A percentile compares a stretch with the other conserved stretches of the same genome.
Conservation (phyloP, 2,888 invertebrate species). For the Chrysotoxum bicinctum region DNA sequence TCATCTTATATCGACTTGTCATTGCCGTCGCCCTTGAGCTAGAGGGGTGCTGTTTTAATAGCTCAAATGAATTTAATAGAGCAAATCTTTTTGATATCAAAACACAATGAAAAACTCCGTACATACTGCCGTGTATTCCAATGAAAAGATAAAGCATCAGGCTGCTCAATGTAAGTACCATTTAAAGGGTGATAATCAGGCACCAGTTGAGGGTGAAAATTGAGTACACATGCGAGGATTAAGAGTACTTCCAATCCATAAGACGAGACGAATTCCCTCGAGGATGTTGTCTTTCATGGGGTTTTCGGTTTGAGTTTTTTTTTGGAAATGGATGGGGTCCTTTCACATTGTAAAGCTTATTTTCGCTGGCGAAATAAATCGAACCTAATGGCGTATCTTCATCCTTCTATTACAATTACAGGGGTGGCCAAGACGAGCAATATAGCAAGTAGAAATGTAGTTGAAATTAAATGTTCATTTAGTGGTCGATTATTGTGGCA, state of each 20-base stretch:
- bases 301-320: neutral
- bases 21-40: neutral
- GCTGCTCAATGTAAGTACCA: constrained; percentile 77
- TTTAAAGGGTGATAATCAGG: constrained; percentile 81
- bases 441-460: neutral
- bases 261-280: constrained; percentile 49
- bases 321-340: neutral
- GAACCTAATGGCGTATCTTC: constrained; percentile 78
- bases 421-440: constrained; percentile 75
- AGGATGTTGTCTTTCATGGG: constrained; percentile 39
- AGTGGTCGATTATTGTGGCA: constrained; percentile 65
- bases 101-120: constrained; percentile 74
- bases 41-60: constrained; percentile 67
- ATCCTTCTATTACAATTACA: constrained; percentile 78
- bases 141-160: constrained; percentile 42
- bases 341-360: constrained; percentile 12
- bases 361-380: constrained; percentile 17
- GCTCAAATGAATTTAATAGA: constrained; percentile 78
- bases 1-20: constrained; percentile 50
- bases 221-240: constrained; percentile 77
- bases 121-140: constrained; percentile 7
- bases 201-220: constrained; percentile 80
- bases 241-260: constrained; percentile 79
- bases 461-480: constrained; percentile 49
- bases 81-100: constrained; percentile 78